These are phyloP conservation scores for Zaprionus gabonicus DNA, from an alignment of 1,140 invertebrate species.

Conservation along the genomic window DNA sequence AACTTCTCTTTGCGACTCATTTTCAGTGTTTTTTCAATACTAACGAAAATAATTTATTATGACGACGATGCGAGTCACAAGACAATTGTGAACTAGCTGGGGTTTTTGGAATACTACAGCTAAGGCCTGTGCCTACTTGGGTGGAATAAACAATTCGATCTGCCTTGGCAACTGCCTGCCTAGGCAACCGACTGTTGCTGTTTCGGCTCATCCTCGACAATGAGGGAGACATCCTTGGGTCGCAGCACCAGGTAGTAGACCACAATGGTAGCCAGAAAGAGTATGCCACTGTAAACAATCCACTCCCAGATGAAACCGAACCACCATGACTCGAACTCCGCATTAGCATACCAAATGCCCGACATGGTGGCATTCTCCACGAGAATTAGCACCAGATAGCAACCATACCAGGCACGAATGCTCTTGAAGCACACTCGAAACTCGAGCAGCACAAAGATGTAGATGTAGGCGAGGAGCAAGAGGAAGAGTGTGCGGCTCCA, in stretches of 20 bases:
- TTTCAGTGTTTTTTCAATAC: constrained; percentile 10
- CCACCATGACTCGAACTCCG: constrained; percentile 87
- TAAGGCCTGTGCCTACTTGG: constrained; percentile 29
- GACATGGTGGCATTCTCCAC: constrained; percentile 88
- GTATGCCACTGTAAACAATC: constrained; percentile 85
- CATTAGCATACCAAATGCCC: constrained; percentile 87
- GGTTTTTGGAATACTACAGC: background rate
- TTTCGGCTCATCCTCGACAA: constrained; percentile 62
- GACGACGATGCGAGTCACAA: constrained; percentile 20
- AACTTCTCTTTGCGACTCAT: constrained; percentile 24
- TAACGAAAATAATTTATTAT: constrained; percentile 73
- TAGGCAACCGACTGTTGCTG: constrained; percentile 49
- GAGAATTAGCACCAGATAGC: constrained; percentile 88
- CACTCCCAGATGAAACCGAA: constrained; percentile 86
- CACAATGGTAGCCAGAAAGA: constrained; percentile 85
- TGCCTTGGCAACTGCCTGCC: constrained; percentile 38
- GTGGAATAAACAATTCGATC: constrained; percentile 37
- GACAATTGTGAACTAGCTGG: constrained; percentile 18
- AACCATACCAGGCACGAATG: constrained; percentile 87
- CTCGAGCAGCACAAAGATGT: constrained; percentile 90
- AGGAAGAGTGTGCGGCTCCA: constrained; percentile 86
- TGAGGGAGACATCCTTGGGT: constrained; percentile 85
- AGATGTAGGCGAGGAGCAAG: constrained; percentile 89
- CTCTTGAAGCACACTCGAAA: constrained; percentile 90
- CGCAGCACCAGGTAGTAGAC: constrained; percentile 86